Percentiles rank a stretch among this genome's conserved stretches.
These are phyloP conservation scores for Calameuta filiformis DNA, from an alignment of 2,888 invertebrate species.

Conservation along the genomic window DNA sequence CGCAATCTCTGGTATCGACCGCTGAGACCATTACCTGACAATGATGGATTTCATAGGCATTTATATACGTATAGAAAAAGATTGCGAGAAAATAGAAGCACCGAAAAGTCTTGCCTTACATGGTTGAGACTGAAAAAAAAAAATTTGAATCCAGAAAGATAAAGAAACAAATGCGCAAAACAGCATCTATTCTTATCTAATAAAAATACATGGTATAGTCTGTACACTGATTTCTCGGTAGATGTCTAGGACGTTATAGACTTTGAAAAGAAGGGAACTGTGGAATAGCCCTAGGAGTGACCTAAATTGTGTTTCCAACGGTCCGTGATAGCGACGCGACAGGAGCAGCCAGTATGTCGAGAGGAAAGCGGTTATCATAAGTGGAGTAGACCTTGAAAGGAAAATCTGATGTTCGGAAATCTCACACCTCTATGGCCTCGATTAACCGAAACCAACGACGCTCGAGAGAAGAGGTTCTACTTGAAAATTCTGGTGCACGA, in stretches of 20 bases:
- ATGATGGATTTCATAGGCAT: too few species aligned
- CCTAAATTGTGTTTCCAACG: slow-evolving; percentile 14
- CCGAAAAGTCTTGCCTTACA: too few species aligned
- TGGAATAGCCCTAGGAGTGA: background rate
- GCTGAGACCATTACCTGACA: too few species aligned
- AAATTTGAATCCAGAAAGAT: background rate
- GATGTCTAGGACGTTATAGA: background rate
- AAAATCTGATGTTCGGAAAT: background rate
- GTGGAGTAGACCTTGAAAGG: background rate
- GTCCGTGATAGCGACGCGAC: slow-evolving; percentile 2
- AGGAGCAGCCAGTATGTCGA: background rate
- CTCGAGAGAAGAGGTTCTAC: background rate
- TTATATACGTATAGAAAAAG: too few species aligned
- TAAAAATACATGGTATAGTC: background rate
- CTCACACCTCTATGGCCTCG: background rate
- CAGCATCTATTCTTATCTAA: background rate
- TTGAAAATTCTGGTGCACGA: background rate
- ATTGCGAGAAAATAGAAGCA: too few species aligned
- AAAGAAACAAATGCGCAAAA: background rate
- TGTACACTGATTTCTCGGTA: background rate
- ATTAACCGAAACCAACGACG: background rate
- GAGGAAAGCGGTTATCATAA: background rate
- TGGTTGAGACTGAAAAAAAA: background rate
- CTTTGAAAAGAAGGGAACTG: background rate
- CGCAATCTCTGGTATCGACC: too few species aligned